phyloP scores from a whole-genome alignment of 2,113 vertebrate species.

The Jaculus jaculus region DNA sequence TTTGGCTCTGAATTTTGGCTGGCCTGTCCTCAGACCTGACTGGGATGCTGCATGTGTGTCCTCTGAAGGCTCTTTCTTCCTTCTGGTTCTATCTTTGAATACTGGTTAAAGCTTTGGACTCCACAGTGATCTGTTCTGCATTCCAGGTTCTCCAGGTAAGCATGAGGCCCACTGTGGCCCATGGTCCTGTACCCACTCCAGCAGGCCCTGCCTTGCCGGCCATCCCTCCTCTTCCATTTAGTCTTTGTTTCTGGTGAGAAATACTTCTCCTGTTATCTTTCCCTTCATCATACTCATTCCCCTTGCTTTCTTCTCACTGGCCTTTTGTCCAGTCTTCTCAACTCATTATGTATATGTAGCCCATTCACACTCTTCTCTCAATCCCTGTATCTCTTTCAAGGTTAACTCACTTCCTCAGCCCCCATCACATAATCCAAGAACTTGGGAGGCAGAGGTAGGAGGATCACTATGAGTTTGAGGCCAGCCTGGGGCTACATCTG shows the following conservation, averaged over 20 bases:
- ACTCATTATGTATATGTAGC: not conserved
- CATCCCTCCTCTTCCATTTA: not conserved
- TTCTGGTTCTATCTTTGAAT: not conserved
- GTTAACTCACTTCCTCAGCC: not conserved
- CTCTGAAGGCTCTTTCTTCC: not conserved
- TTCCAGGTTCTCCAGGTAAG: not conserved
- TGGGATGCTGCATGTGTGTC: not conserved
- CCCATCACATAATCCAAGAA: too few relatives aligned
- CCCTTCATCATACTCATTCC: not conserved
- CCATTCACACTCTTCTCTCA: not conserved
- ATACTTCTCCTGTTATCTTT: not conserved
- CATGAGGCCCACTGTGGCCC: not conserved
- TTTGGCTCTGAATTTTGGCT: not conserved
- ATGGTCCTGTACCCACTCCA: not conserved
- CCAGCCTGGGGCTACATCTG: too few relatives aligned
- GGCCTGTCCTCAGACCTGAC: not conserved
- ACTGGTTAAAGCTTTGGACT: not conserved
- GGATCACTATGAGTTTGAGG: too few relatives aligned
- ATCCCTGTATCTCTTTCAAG: not conserved
- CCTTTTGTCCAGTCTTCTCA: not conserved
- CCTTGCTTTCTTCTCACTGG: not conserved
- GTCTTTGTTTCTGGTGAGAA: not conserved
- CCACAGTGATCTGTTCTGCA: not conserved
- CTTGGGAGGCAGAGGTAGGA: too few relatives aligned
- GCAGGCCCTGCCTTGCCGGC: not conserved